Conservation (phyloP, 2,888 invertebrate genomes). For the Gymnoscelis rufifasciata region DNA sequence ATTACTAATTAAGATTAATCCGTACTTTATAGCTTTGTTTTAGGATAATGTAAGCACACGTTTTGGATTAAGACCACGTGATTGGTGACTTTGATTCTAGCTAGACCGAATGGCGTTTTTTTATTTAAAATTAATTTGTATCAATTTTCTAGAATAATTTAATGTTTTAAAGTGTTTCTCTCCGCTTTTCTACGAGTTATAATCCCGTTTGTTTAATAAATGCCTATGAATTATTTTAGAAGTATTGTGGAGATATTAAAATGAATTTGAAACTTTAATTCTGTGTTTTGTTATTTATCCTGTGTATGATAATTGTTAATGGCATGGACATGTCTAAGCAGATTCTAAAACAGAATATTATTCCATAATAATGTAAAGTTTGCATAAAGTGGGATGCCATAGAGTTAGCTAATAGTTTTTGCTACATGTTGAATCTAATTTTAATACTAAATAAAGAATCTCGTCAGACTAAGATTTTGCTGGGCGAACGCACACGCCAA, state of each 20-base stretch:
- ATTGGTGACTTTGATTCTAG: slow-evolving; percentile 25
- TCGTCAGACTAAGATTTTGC: too few relatives aligned
- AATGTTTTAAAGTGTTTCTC: slow-evolving; percentile 33
- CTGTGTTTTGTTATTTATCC: slow-evolving; percentile 54
- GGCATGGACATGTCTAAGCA: too few relatives aligned
- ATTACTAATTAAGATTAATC: slow-evolving; percentile 39
- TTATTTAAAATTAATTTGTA: slow-evolving; percentile 28
- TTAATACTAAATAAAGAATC: too few relatives aligned
- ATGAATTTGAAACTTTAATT: slow-evolving; percentile 74
- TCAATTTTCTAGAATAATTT: slow-evolving; percentile 29
- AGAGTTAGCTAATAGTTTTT: too few relatives aligned
- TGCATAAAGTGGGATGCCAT: too few relatives aligned
- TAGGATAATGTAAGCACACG: slow-evolving; percentile 45
- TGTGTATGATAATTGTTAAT: too few relatives aligned
- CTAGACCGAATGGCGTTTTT: slow-evolving; percentile 24
- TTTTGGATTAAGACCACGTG: slow-evolving; percentile 30
- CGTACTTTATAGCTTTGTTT: slow-evolving; percentile 50
- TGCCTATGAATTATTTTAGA: slow-evolving; percentile 65
- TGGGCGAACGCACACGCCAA: too few relatives aligned
- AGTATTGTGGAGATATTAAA: slow-evolving; percentile 75
- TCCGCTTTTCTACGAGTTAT: slow-evolving; percentile 47
- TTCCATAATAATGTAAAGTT: too few relatives aligned
- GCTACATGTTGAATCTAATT: too few relatives aligned
- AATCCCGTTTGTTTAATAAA: slow-evolving; percentile 54
- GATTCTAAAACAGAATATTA: too few relatives aligned